phyloP scores from a whole-genome alignment of 2,888 invertebrate genomes.

The Dendrolimus pini region DNA sequence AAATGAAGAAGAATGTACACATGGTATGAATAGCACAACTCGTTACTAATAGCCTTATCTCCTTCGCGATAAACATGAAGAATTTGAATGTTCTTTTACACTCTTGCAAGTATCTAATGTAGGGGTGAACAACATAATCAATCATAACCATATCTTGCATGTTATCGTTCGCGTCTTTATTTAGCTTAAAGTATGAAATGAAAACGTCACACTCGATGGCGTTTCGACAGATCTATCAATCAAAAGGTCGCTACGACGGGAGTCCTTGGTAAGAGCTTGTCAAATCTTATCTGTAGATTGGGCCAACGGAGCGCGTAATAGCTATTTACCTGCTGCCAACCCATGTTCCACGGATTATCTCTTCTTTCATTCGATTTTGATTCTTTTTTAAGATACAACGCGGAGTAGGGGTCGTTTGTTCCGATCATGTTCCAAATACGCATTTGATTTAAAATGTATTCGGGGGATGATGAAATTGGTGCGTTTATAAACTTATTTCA shows the following conservation, averaged over 20 bases:
- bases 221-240: slow-evolving; percentile 54
- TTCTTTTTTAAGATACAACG: slow-evolving; percentile 49
- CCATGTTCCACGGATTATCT: slow-evolving; percentile 55
- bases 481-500: too few relatives aligned
- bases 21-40: too few relatives aligned
- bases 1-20: too few relatives aligned
- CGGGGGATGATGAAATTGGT: neutral
- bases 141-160: slow-evolving; percentile 17
- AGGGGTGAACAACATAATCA: slow-evolving; percentile 14
- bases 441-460: slow-evolving; percentile 16
- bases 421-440: slow-evolving; percentile 13
- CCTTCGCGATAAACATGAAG: too few relatives aligned
- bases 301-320: slow-evolving; percentile 67
- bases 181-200: slow-evolving; percentile 56
- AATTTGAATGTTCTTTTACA: too few relatives aligned
- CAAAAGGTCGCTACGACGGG: slow-evolving; percentile 32
- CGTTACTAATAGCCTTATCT: too few relatives aligned
- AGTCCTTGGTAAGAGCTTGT: slow-evolving; percentile 31
- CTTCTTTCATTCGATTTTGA: slow-evolving; percentile 46
- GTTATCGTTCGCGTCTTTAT: slow-evolving; percentile 48
- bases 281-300: slow-evolving; percentile 56
- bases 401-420: slow-evolving; percentile 46
- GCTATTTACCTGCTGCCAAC: slow-evolving; percentile 65
- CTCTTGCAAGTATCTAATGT: too few relatives aligned
- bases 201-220: slow-evolving; percentile 43